Evolutionary conservation across 2,797 vertebrate genomes (phyloP).

Genomic region (Myoxocephalus aenaeus): DNA sequence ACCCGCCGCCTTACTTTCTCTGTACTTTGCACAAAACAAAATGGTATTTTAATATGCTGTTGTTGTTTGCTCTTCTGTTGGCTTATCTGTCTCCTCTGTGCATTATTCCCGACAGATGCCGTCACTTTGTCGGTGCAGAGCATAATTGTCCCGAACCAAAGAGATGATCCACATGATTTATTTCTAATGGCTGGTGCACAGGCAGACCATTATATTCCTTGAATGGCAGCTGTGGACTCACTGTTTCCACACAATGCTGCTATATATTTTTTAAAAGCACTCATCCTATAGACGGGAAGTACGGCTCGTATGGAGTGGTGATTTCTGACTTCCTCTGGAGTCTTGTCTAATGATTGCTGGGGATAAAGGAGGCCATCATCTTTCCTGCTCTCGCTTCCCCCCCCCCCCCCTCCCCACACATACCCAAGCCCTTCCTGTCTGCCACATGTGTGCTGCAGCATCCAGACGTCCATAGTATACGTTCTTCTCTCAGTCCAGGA

Average conservation of each 20-base stretch:
- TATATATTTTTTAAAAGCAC: slow-evolving; percentile 38
- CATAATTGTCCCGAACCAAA: slow-evolving; percentile 51
- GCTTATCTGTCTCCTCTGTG: slow-evolving; percentile 27
- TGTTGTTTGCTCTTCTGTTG: slow-evolving; percentile 8
- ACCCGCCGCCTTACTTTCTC: slow-evolving; percentile 7
- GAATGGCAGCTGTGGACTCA: slow-evolving; percentile 60
- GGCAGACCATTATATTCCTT: slow-evolving; percentile 58
- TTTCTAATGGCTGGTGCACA: slow-evolving; percentile 60
- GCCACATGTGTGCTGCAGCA: slow-evolving; percentile 68
- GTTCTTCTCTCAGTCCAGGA: slow-evolving; percentile 38
- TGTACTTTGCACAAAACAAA: slow-evolving; percentile 9
- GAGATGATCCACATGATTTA: slow-evolving; percentile 64
- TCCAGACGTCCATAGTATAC: slow-evolving; percentile 34
- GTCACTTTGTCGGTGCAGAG: slow-evolving; percentile 46
- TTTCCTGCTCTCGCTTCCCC: slow-evolving; percentile 41
- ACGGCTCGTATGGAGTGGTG: slow-evolving; percentile 66
- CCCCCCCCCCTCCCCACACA: not conserved
- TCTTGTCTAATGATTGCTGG: slow-evolving; percentile 71
- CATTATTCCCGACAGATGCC: slow-evolving; percentile 50
- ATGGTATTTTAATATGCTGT: slow-evolving; percentile 13
- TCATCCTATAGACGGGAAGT: slow-evolving; percentile 59
- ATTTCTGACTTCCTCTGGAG: slow-evolving; percentile 74
- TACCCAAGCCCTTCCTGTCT: slow-evolving; percentile 64
- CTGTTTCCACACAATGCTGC: slow-evolving; percentile 32
- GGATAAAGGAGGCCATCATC: slow-evolving; percentile 71